Evolutionary conservation across 2,888 invertebrate species (phyloP).

Genomic region (Meteorus cinctellus): DNA sequence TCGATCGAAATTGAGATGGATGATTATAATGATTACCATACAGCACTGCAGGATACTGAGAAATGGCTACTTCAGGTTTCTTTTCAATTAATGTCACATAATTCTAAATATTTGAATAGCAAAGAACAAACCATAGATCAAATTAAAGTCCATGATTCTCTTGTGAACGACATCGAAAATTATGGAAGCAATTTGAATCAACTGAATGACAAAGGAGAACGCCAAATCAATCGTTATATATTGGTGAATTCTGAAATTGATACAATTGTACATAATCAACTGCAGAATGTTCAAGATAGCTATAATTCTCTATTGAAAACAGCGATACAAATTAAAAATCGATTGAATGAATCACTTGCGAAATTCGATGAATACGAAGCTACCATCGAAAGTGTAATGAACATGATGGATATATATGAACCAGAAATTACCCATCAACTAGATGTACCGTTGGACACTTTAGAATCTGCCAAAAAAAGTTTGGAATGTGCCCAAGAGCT

Average conservation of each 20-base stretch:
- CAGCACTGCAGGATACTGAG: constrained; percentile 93
- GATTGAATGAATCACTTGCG: constrained; percentile 89
- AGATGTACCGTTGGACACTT: constrained; percentile 83
- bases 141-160: constrained; percentile 87
- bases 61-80: constrained; percentile 96
- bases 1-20: constrained; percentile 87
- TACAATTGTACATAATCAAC: constrained; percentile 86
- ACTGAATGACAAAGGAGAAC: constrained; percentile 87
- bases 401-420: constrained; percentile 86
- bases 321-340: constrained; percentile 91
- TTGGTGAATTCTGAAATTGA: constrained; percentile 82
- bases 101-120: constrained; percentile 93
- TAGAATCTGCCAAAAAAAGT: constrained; percentile 82
- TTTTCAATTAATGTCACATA: constrained; percentile 96
- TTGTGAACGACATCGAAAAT: constrained; percentile 86
- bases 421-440: constrained; percentile 83
- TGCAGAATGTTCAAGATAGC: constrained; percentile 94
- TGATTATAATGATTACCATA: constrained; percentile 90
- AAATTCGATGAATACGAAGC: constrained; percentile 97
- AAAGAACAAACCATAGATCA: constrained; percentile 93
- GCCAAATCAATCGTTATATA: constrained; percentile 88
- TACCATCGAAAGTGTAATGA: constrained; percentile 88
- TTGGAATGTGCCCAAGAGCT: constrained; percentile 85
- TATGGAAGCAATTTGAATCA: constrained; percentile 88
- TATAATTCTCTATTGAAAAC: constrained; percentile 92